Conservation (phyloP, 2,797 vertebrate genomes). For the Catharus ustulatus region DNA sequence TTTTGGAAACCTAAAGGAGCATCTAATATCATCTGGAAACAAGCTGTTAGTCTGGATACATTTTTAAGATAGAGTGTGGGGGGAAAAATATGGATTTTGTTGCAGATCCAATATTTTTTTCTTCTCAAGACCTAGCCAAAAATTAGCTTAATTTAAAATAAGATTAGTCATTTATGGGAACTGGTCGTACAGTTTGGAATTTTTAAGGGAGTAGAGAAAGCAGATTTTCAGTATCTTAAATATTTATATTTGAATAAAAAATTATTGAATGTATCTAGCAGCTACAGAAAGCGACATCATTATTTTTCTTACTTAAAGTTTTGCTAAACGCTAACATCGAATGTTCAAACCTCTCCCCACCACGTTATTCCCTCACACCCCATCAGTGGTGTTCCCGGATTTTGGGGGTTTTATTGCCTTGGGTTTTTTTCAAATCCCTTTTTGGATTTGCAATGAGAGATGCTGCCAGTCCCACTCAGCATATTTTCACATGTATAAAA, state of each 20-base stretch:
- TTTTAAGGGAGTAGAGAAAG: constrained; percentile 33
- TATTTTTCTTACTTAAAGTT: constrained; percentile 48
- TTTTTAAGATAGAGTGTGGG: constrained; percentile 51
- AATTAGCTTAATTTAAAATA: constrained; percentile 65
- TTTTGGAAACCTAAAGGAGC: constrained; percentile 46
- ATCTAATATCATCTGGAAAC: constrained; percentile 61
- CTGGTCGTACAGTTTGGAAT: constrained; percentile 38
- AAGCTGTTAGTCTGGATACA: constrained; percentile 62
- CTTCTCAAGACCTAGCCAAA: constrained; percentile 46
- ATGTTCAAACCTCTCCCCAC: neutral
- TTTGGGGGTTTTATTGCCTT: neutral
- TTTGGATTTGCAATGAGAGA: neutral
- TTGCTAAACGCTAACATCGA: neutral
- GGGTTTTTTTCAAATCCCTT: neutral
- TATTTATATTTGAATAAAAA: constrained; percentile 61
- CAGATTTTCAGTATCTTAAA: constrained; percentile 56
- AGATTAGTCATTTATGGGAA: constrained; percentile 71
- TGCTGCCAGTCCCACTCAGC: neutral
- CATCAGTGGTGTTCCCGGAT: neutral
- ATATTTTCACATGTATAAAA: constrained; percentile 34
- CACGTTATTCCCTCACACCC: neutral
- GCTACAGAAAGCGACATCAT: constrained; percentile 6
- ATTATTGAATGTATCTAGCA: constrained; percentile 1
- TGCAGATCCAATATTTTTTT: constrained; percentile 50
- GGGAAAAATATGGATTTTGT: constrained; percentile 51